Conservation (phyloP, 2,797 vertebrate genomes). For the Lophius americanus region DNA sequence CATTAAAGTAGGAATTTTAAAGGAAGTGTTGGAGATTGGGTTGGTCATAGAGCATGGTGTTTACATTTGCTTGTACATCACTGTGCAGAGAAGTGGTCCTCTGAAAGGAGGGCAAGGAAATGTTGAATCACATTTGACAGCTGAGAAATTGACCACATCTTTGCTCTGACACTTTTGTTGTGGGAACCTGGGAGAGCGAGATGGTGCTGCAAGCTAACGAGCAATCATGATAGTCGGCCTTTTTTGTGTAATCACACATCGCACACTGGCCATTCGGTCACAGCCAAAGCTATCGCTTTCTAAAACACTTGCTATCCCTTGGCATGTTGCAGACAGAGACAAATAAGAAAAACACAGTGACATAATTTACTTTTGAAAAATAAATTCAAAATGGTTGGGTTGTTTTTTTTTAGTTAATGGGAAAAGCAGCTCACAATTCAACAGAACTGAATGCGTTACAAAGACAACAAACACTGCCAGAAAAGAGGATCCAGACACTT, state of each 20-base stretch:
- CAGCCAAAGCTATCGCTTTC: background rate
- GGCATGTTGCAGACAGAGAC: background rate
- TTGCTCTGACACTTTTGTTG: slow-evolving; percentile 24
- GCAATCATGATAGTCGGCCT: slow-evolving; percentile 38
- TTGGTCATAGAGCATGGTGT: slow-evolving; percentile 45
- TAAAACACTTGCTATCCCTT: slow-evolving; percentile 8
- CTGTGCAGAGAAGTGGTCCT: slow-evolving; percentile 40
- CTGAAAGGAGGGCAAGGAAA: slow-evolving; percentile 48
- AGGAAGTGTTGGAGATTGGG: slow-evolving; percentile 17
- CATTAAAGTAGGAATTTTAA: slow-evolving; percentile 48
- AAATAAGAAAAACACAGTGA: background rate
- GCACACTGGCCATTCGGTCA: slow-evolving; percentile 9
- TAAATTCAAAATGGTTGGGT: too few species aligned
- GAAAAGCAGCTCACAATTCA: background rate
- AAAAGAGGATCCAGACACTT: slow-evolving; percentile 3
- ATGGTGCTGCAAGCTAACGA: slow-evolving; percentile 45
- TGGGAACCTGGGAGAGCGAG: slow-evolving; percentile 22
- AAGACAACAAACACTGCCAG: slow-evolving; percentile 14
- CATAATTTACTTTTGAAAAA: too few species aligned
- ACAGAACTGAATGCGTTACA: slow-evolving; percentile 10
- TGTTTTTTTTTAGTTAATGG: background rate
- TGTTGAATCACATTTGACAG: slow-evolving; percentile 68
- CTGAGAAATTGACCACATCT: slow-evolving; percentile 55
- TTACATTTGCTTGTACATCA: slow-evolving; percentile 57
- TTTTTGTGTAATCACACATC: slow-evolving; percentile 34